Conservation (phyloP, 2,113 vertebrate species). For the Oreotrochilus melanogaster region DNA sequence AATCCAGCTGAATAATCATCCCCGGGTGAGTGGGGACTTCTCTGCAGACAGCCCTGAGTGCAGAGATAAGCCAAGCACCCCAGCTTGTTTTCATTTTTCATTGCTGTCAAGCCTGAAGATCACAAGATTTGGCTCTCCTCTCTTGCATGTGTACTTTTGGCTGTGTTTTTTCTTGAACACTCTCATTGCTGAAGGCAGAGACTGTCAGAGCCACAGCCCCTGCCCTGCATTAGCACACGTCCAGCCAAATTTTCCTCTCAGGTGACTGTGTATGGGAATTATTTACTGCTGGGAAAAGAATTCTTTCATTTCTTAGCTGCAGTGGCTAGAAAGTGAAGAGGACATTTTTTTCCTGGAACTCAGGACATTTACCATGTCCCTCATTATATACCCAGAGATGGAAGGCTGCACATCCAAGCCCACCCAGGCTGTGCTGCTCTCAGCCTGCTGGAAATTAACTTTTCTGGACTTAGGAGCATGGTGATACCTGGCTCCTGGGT, state of each 20-base stretch:
- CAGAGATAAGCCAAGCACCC: not conserved
- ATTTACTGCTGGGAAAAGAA: not conserved
- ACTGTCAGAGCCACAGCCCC: not conserved
- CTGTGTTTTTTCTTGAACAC: not conserved
- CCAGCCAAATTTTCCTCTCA: not conserved
- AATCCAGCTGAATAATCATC: not conserved
- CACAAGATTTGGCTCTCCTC: not conserved
- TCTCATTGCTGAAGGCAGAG: not conserved
- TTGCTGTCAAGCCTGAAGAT: not conserved
- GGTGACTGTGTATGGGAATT: not conserved
- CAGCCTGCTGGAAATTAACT: not conserved
- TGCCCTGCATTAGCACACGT: not conserved
- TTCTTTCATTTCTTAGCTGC: not conserved
- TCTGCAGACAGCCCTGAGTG: not conserved
- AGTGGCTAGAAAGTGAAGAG: not conserved
- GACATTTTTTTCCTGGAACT: not conserved
- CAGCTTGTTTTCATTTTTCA: not conserved
- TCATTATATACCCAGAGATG: not conserved
- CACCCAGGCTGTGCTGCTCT: not conserved
- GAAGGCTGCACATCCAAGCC: not conserved
- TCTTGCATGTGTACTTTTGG: rapidly evolving
- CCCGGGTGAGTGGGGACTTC: not conserved
- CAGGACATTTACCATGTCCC: not conserved
- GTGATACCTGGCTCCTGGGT: rapidly evolving
- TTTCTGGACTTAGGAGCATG: not conserved